These are phyloP conservation scores for Heterodera schachtii DNA, from an alignment of 1,140 invertebrate species.

Conservation along the genomic window DNA sequence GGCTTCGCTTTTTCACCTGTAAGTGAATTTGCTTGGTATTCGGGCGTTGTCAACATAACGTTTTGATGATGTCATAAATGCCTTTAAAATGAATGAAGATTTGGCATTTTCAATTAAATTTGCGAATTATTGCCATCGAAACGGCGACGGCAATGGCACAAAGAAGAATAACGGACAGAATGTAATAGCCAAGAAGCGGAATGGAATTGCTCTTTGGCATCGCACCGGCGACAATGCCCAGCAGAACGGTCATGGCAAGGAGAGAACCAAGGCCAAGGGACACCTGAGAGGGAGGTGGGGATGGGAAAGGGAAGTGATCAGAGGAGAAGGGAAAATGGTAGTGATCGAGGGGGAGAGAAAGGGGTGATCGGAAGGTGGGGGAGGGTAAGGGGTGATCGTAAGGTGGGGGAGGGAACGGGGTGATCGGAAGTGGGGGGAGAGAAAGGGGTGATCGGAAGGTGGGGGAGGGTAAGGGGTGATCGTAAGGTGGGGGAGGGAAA, in stretches of 20 bases:
- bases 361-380: no score
- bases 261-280: constrained; percentile 56
- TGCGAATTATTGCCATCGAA: constrained; percentile 38
- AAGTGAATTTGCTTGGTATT: constrained; percentile 53
- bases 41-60: constrained; percentile 54
- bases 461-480: no score
- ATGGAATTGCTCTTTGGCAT: constrained; percentile 65
- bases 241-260: constrained; percentile 59
- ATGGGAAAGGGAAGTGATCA: no score
- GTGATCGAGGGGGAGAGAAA: no score
- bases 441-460: no score
- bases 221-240: constrained; percentile 60
- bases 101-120: neutral
- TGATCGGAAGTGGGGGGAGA: no score
- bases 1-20: constrained; percentile 12
- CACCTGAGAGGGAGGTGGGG: neutral
- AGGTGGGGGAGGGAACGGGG: no score
- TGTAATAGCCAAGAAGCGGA: constrained; percentile 60
- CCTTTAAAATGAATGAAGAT: neutral
- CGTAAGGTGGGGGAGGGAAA: no score
- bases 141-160: constrained; percentile 59
- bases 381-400: no score
- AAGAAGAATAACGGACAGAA: constrained; percentile 56
- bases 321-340: no score
- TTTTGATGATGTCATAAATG: constrained; percentile 48